Base-by-base conservation (phyloP, 30 jellyfish, hydroid and myxozoan species). In the Cassiopea andromeda region DNA sequence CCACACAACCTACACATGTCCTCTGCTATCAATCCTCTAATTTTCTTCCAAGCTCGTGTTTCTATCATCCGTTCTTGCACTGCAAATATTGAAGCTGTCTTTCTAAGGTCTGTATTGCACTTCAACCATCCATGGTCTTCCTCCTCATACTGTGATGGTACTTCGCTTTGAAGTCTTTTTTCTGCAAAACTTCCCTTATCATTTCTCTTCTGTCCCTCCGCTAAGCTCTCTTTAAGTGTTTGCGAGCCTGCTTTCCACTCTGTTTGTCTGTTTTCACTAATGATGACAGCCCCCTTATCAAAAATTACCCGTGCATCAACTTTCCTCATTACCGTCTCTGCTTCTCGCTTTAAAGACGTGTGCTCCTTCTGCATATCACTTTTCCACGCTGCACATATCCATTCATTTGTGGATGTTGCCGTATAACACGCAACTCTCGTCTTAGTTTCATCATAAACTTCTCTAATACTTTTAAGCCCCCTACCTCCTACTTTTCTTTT, bases 41-140 rank as follows among this genome's bases (percentile, higher is more conserved):
- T 79, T 45, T 46, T 79, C 85, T 79, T 79, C 88, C 88, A 58
- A 15, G 88, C 80, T 79, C 49, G 9, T 79, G 88, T 79, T 58
- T 46, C 88, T 15, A 79, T 18, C 80, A 79, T 79, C 43, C 18
- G 88, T 79, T 79, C 88, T 45, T 79, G 88, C 44, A 79, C 6
- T 46, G 57, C 50, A 7, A 79, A 79, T n/a, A n/a, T n/a, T n/a
- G n/a, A n/a, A n/a, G n/a, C n/a, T n/a, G n/a, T 46, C 27, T 79
- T 79, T 79, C 88, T 6, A 7, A 85, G 88, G 88, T 79, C 7
- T 3, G 88, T 79, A 38, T 58, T 79, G n/a, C n/a, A n/a, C n/a
- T n/a, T n/a, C 44, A 75, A 16, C 84, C n/a, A 75, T 5, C 60
- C 84, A 75, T n/a, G 47, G 64, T 79, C 88, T 17, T 79, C 44